Conservation (phyloP, 1,140 invertebrate species). For the Hestina assimilis region DNA sequence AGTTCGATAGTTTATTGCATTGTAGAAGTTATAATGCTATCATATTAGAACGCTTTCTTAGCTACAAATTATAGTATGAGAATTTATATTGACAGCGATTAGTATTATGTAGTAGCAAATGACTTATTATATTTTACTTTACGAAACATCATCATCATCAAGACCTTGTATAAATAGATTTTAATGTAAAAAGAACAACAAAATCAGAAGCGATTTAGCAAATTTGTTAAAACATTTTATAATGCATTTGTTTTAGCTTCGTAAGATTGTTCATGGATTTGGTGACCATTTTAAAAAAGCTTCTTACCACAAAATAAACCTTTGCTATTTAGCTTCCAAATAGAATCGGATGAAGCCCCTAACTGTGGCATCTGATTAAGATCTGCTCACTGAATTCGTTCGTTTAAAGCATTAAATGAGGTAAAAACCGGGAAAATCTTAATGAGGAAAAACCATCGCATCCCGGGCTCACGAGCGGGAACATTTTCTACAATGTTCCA, state of each 20-base stretch:
- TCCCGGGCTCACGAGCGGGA: background rate
- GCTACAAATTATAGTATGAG: constrained; percentile 10
- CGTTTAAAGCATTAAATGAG: constrained; percentile 65
- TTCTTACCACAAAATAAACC: constrained; percentile 64
- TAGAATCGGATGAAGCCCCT: constrained; percentile 61
- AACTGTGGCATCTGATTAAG: constrained; percentile 56
- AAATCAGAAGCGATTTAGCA: background rate
- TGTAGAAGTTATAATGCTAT: constrained; percentile 49
- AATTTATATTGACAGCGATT: background rate
- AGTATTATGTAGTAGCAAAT: too few relatives aligned
- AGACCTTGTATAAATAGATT: too few relatives aligned
- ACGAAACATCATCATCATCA: too few relatives aligned
- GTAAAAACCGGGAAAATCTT: constrained; percentile 22
- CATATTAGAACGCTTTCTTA: constrained; percentile 27
- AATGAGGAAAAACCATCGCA: constrained; percentile 19
- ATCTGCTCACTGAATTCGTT: constrained; percentile 63
- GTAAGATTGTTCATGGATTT: constrained; percentile 20
- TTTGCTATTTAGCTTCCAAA: constrained; percentile 62
- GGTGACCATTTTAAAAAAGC: constrained; percentile 55
- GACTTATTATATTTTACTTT: too few relatives aligned
- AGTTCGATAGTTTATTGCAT: constrained; percentile 70
- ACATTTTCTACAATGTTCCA: too few relatives aligned
- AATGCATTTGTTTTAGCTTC: constrained; percentile 8
- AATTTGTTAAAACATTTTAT: background rate
- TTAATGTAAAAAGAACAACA: background rate